phyloP scores from a whole-genome alignment of 2,888 invertebrate species.

The Rhagium mordax region DNA sequence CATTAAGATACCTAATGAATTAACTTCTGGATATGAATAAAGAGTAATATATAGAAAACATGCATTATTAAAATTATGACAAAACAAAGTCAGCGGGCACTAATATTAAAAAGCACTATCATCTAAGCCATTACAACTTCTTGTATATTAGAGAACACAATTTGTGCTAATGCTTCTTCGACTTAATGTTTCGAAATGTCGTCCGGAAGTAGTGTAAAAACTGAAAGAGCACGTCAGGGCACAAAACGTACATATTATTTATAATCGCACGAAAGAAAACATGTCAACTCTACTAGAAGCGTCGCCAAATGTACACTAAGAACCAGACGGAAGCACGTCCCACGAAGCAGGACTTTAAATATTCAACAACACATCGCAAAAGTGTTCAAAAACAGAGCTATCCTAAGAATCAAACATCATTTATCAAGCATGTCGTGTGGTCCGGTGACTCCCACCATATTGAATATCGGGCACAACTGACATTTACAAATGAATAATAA shows the following conservation, averaged over 20 bases:
- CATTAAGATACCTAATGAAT: not conserved
- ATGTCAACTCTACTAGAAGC: slow-evolving; percentile 51
- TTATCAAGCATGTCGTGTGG: slow-evolving; percentile 70
- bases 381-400: slow-evolving; percentile 64
- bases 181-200: slow-evolving; percentile 47
- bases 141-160: slow-evolving; percentile 18
- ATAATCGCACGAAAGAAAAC: slow-evolving; percentile 56
- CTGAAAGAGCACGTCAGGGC: slow-evolving; percentile 39
- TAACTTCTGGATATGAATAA: not conserved
- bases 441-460: slow-evolving; percentile 70
- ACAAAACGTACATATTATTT: slow-evolving; percentile 54
- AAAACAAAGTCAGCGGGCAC: not conserved
- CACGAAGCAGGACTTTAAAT: slow-evolving; percentile 61
- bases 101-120: slow-evolving; percentile 4
- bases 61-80: not conserved
- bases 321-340: slow-evolving; percentile 49
- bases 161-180: slow-evolving; percentile 31
- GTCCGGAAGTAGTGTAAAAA: slow-evolving; percentile 48
- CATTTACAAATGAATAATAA: slow-evolving; percentile 72
- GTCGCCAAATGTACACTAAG: slow-evolving; percentile 59
- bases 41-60: not conserved
- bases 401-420: slow-evolving; percentile 70
- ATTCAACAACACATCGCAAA: slow-evolving; percentile 67
- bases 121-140: slow-evolving; percentile 15
- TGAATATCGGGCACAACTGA: slow-evolving; percentile 71